Evolutionary conservation across 1,140 invertebrate genomes (phyloP).

Genomic region (Fopius arisanus): DNA sequence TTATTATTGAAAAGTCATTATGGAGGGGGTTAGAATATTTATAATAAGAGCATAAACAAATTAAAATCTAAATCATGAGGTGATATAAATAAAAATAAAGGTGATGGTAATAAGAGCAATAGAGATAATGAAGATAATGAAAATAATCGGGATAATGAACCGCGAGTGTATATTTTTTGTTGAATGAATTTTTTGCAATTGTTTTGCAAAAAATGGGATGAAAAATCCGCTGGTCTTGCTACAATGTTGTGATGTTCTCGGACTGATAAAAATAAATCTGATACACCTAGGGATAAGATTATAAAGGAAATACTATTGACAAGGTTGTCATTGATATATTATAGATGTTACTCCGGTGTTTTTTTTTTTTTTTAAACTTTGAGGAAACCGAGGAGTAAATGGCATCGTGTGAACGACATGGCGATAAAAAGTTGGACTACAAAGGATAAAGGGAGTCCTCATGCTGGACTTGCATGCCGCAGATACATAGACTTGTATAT

Average conservation of each 20-base stretch:
- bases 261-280: neutral
- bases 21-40: too few species aligned
- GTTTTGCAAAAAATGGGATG: neutral
- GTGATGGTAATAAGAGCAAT: too few species aligned
- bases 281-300: neutral
- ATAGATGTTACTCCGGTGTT: neutral
- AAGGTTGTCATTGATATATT: neutral
- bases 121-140: too few species aligned
- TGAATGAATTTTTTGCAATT: too few species aligned
- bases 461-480: neutral
- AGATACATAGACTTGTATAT: too few species aligned
- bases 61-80: too few species aligned
- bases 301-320: neutral
- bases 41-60: too few species aligned
- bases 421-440: slow-evolving; percentile 1
- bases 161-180: too few species aligned
- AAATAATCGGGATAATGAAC: too few species aligned
- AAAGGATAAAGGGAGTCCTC: neutral
- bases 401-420: slow-evolving; percentile 15
- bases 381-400: slow-evolving; percentile 3
- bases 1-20: too few species aligned
- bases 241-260: neutral
- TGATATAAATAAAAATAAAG: too few species aligned
- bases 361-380: neutral
- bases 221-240: neutral